Evolutionary conservation across 2,113 vertebrate genomes (phyloP).

Genomic region (Corvus moneduloides): DNA sequence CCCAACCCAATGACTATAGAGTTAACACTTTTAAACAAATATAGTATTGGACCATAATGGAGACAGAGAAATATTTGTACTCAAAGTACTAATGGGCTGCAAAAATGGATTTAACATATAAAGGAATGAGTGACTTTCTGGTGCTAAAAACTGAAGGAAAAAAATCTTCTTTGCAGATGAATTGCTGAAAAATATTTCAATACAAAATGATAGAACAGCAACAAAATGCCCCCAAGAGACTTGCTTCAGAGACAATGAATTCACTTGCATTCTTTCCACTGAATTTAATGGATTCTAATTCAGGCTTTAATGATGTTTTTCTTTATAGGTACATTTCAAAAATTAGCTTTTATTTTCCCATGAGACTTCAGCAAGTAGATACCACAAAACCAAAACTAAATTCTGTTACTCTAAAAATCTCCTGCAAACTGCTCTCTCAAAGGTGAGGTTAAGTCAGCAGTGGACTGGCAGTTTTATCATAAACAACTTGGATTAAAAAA

Average conservation of each 20-base stretch:
- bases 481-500: neutral
- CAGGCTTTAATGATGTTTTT: neutral
- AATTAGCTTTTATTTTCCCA: neutral
- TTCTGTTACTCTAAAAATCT: neutral
- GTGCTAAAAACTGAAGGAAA: neutral
- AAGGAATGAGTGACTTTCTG: neutral
- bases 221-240: neutral
- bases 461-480: neutral
- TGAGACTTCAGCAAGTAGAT: neutral
- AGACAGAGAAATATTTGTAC: neutral
- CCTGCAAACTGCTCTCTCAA: neutral
- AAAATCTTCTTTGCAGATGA: neutral
- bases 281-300: neutral
- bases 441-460: neutral
- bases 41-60: neutral
- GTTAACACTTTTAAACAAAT: neutral
- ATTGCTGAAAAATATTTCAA: neutral
- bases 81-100: neutral
- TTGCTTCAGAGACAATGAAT: neutral
- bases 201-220: neutral
- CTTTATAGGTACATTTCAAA: neutral
- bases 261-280: neutral
- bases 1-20: neutral
- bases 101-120: neutral
- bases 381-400: neutral